Evolutionary conservation across 2,888 invertebrate genomes (phyloP).

Genomic region (Eretmocerus hayati): DNA sequence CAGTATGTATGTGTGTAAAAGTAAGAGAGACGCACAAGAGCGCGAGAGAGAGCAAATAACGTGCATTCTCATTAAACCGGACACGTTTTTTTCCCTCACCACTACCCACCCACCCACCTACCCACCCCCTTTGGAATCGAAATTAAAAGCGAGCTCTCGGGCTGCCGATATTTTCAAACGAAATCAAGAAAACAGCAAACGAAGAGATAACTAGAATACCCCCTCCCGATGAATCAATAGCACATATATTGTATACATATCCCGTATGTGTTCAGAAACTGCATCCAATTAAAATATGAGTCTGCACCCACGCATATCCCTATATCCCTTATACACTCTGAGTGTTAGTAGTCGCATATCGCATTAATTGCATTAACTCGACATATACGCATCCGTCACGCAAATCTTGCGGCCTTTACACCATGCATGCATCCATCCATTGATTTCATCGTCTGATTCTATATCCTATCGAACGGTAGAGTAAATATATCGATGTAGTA

Average conservation of each 20-base stretch:
- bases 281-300: constrained; percentile 21
- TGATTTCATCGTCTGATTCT: not conserved
- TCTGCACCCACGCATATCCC: not conserved
- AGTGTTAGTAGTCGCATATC: too few species aligned
- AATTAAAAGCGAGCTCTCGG: constrained; percentile 7
- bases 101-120: too few species aligned
- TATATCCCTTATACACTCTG: not conserved
- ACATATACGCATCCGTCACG: constrained; percentile 13
- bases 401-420: constrained; percentile 9
- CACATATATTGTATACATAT: not conserved
- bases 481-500: too few species aligned
- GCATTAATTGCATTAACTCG: constrained; percentile 21
- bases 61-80: constrained; percentile 2
- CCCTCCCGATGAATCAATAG: constrained; percentile 14
- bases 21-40: too few species aligned
- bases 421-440: too few species aligned
- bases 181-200: too few species aligned
- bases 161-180: too few species aligned
- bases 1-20: too few species aligned
- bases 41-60: not conserved
- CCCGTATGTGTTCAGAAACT: constrained; percentile 5
- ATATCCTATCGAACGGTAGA: too few species aligned
- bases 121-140: constrained; percentile 1
- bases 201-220: too few species aligned
- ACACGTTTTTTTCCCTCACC: not conserved